These are phyloP conservation scores for Montipora cactus DNA, from an alignment of 64 coral and sea anemone genomes.

Conservation along the genomic window DNA sequence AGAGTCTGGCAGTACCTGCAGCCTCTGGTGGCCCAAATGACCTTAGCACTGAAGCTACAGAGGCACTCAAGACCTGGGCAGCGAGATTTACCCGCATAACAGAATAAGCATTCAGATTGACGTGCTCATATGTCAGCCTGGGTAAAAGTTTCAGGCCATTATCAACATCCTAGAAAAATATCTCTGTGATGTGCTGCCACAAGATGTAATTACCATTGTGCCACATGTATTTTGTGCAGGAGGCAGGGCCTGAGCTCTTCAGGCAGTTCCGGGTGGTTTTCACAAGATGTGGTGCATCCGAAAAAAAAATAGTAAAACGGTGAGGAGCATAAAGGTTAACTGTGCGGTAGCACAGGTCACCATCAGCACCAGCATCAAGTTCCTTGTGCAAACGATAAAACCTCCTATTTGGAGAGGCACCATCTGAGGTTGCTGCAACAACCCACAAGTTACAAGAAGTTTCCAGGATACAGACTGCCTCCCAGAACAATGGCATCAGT, in stretches of 20 bases:
- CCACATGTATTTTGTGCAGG: constrained; percentile 14
- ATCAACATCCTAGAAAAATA: too few relatives aligned
- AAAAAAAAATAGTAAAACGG: too few relatives aligned
- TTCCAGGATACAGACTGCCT: neutral
- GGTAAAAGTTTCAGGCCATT: too few relatives aligned
- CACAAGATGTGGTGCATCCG: constrained; percentile 6
- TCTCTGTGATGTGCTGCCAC: constrained; percentile 8
- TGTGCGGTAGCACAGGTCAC: constrained; percentile 26
- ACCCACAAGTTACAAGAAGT: constrained; percentile 35
- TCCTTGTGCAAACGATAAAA: constrained; percentile 4
- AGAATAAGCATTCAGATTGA: neutral
- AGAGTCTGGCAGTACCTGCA: neutral
- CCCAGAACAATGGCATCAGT: too few relatives aligned
- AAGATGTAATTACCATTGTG: constrained; percentile 29
- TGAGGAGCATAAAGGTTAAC: neutral
- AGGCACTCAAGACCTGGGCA: constrained; percentile 35
- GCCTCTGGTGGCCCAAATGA: neutral
- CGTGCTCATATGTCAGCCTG: too few relatives aligned
- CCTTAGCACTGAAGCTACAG: neutral
- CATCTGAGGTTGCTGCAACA: too few relatives aligned
- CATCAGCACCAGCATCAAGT: neutral
- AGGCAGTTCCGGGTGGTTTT: constrained; percentile 40
- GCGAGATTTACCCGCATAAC: constrained; percentile 40
- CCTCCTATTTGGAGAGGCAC: too few relatives aligned
- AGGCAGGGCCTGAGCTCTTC: constrained; percentile 5